phyloP scores from a whole-genome alignment of 2,113 vertebrate genomes.

The Egretta garzetta region DNA sequence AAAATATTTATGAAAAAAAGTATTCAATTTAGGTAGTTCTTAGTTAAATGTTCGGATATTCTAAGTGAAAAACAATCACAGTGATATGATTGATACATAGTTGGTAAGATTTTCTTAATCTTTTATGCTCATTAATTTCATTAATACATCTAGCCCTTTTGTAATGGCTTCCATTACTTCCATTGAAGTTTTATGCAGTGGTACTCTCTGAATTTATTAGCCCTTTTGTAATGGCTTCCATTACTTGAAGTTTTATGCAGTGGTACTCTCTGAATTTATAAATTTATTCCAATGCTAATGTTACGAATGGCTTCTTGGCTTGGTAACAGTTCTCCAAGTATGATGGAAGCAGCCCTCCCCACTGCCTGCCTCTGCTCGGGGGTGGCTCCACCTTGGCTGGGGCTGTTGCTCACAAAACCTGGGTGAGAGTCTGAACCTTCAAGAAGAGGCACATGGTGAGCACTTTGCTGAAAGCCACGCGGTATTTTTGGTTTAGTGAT shows the following conservation, averaged over 20 bases:
- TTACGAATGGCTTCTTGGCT: not conserved
- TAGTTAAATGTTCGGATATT: not conserved
- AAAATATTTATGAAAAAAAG: not conserved
- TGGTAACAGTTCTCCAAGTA: too few relatives aligned
- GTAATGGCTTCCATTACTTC: not conserved
- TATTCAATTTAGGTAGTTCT: not conserved
- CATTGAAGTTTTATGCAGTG: not conserved
- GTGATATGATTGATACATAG: not conserved
- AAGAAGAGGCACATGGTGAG: accelerated
- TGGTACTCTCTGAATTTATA: too few relatives aligned
- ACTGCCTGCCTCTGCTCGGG: not conserved
- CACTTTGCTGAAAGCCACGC: accelerated
- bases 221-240: too few relatives aligned
- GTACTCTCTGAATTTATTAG: too few relatives aligned
- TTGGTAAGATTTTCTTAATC: not conserved
- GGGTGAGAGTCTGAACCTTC: not conserved
- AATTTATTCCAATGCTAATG: not conserved
- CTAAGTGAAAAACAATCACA: not conserved
- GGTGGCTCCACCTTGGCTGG: not conserved
- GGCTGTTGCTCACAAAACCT: not conserved
- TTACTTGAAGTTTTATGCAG: not conserved
- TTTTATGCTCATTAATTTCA: not conserved
- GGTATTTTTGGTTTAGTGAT: not conserved
- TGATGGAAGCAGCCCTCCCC: too few relatives aligned
- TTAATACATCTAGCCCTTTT: too few relatives aligned